A percentile compares a stretch with the other conserved stretches of the same genome.
These are phyloP conservation scores for Arremon brunneinucha DNA, from an alignment of 2,797 vertebrate genomes.

Conservation along the genomic window DNA sequence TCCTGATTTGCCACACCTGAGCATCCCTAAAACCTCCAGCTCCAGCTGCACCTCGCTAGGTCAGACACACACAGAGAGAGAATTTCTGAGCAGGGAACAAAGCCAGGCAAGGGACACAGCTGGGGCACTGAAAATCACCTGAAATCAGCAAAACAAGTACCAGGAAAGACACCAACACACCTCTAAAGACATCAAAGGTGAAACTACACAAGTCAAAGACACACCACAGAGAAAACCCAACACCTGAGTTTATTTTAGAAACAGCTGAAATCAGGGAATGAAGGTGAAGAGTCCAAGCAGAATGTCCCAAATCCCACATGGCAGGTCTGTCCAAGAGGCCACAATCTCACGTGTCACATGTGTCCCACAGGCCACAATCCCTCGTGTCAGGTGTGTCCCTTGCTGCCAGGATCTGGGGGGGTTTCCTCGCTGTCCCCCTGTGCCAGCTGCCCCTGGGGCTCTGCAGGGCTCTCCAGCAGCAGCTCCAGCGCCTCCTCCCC, in stretches of 20 bases:
- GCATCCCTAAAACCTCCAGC: neutral
- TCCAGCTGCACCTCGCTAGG: neutral
- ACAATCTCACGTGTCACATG: neutral
- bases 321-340: neutral
- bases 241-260: constrained; percentile 6
- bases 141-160: neutral
- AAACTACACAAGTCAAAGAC: neutral
- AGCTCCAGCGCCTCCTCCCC: constrained; percentile 82
- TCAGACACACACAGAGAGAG: neutral
- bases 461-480: constrained; percentile 56
- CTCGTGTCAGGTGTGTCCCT: neutral
- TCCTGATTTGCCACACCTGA: neutral
- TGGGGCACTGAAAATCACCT: neutral
- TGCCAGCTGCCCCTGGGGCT: neutral
- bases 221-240: neutral
- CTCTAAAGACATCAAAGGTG: neutral
- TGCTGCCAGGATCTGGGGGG: neutral
- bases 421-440: neutral
- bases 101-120: neutral
- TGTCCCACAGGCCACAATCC: neutral
- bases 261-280: neutral
- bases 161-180: accelerated
- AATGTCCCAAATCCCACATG: accelerated
- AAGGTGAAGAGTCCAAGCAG: neutral
- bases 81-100: neutral